phyloP scores from a whole-genome alignment of 2,888 invertebrate species.

The Coremacera marginata region DNA sequence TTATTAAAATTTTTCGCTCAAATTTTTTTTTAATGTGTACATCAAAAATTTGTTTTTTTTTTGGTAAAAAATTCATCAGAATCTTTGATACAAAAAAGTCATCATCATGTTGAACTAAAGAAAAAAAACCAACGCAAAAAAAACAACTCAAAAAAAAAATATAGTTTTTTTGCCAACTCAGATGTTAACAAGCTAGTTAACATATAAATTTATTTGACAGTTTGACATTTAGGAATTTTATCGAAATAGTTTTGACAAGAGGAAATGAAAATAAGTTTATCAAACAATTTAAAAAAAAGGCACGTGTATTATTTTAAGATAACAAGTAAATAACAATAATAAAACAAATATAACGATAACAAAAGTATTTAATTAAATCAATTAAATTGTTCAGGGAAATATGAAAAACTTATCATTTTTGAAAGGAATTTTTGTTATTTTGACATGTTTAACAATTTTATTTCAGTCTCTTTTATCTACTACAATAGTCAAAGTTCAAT shows the following conservation, averaged over 20 bases:
- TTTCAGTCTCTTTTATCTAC: not conserved
- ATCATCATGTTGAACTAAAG: too few species aligned
- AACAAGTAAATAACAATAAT: conserved; percentile 33
- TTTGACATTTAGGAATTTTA: conserved; percentile 31
- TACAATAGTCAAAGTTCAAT: too few species aligned
- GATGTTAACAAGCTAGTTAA: conserved; percentile 15
- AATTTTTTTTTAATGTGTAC: too few species aligned
- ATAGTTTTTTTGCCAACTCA: conserved; percentile 1
- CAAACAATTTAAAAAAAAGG: not conserved
- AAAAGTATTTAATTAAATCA: conserved; percentile 31
- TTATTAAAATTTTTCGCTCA: too few species aligned
- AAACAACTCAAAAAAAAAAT: too few species aligned
- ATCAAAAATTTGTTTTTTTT: too few species aligned
- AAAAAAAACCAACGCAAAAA: not conserved
- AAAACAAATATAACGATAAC: conserved; percentile 7
- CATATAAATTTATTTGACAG: conserved; percentile 36
- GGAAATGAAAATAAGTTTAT: not conserved
- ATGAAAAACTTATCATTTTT: not conserved
- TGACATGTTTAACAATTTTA: not conserved
- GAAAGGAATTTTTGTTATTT: not conserved
- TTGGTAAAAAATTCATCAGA: too few species aligned
- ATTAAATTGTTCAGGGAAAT: conserved; percentile 21
- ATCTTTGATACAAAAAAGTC: too few species aligned
- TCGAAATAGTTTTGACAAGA: not conserved
- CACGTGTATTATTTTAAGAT: not conserved